Conservation (phyloP, 2,888 invertebrate genomes). For the Tetrapedia diversipes region DNA sequence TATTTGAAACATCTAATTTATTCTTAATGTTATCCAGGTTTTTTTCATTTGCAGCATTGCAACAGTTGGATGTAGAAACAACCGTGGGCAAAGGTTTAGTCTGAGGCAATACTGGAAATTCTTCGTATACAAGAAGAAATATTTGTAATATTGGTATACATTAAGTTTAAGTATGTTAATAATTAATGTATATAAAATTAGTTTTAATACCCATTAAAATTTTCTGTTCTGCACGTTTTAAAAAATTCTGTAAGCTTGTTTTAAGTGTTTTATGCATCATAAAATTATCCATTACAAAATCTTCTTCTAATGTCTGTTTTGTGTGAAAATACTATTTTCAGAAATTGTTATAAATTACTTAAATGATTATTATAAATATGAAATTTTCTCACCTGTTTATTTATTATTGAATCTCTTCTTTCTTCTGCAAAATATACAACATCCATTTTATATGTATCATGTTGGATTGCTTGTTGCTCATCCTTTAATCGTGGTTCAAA, state of each 20-base stretch:
- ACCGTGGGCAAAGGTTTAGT: constrained; percentile 32
- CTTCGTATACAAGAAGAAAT: constrained; percentile 38
- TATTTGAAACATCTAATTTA: constrained; percentile 15
- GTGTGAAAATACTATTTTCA: constrained; percentile 9
- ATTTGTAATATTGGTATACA: constrained; percentile 25
- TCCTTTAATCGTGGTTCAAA: constrained; percentile 41
- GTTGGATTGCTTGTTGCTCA: constrained; percentile 67
- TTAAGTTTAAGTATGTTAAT: constrained; percentile 25
- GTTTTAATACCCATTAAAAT: constrained; percentile 41
- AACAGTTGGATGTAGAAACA: constrained; percentile 18
- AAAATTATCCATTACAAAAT: constrained; percentile 54
- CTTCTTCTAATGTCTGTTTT: constrained; percentile 23
- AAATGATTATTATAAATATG: constrained; percentile 15
- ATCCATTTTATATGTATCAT: constrained; percentile 74
- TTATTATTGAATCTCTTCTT: constrained; percentile 22
- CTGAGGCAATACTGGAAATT: constrained; percentile 54
- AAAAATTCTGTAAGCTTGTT: constrained; percentile 67
- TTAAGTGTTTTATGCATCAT: constrained; percentile 62
- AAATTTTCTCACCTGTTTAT: constrained; percentile 28
- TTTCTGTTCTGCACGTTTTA: constrained; percentile 65
- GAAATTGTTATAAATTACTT: not conserved
- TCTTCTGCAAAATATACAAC: constrained; percentile 62
- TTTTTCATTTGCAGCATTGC: constrained; percentile 37
- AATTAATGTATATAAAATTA: constrained; percentile 7
- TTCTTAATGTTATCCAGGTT: constrained; percentile 34